Base-by-base conservation (phyloP, 1,140 invertebrate genomes). In the Amyelois transitella region DNA sequence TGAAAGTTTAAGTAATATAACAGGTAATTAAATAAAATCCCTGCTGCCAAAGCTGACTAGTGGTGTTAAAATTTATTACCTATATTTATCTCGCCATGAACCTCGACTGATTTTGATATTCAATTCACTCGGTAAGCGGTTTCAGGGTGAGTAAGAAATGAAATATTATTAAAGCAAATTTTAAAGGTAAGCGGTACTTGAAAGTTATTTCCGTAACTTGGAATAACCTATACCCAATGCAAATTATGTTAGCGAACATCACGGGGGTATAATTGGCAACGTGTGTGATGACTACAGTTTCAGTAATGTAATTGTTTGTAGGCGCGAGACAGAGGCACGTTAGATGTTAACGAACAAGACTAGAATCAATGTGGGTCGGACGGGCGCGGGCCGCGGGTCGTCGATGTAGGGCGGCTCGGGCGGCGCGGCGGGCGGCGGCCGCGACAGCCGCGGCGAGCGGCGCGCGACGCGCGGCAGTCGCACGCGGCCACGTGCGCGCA, bases 401-500 rank as follows among this genome's bases (percentile, higher is more conserved):
- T 12, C 62, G 20, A 43, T 24, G 18, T 24, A 24, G 43, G 50
- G 25, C 45, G 51, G 51, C 14, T 51, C 19, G 54, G 60, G 57
- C 43, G 63, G 66, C 57, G 60, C 58, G 53, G 66, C 55, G 58
- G 59, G 55, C 61, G 57, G 66, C 66, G 63, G 55, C 62, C 69
- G 55, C 61, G 57, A 65, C 66, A 62, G 55, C 62, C 69, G 62
- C 60, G 65, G 64, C 64, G 51, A 64, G 58, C 60, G 65, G 62
- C 64, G 67, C 70, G 62, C 66, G 60, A 47, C 66, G 60, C 69
- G 71, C 76, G 79, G 79, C 74, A 87, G 84, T 79, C 84, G 82
- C 78, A 73, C 84, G 80, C 82, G 73, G 72, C 69, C 77, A 81
- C 77, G 75, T 83, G 81, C 85, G 80, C 79, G 80, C 62, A 75